Conservation (phyloP, 2,888 invertebrate genomes). For the Polymixis lichenea region DNA sequence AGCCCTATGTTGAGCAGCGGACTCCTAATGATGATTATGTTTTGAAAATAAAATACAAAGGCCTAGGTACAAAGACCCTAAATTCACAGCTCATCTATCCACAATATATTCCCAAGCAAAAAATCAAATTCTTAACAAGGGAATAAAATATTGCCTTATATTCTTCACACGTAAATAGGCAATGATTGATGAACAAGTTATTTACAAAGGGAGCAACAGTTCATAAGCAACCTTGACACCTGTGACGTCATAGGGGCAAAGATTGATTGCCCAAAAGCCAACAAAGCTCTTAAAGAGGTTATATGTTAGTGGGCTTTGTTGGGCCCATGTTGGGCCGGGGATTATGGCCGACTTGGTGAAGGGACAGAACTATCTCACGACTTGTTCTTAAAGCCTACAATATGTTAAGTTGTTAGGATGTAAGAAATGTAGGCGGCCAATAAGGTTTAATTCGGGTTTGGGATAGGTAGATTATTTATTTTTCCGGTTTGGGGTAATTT, state of each 20-base stretch:
- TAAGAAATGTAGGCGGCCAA: slow-evolving; percentile 5
- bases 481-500: slow-evolving; percentile 12
- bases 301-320: slow-evolving; percentile 62
- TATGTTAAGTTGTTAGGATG: slow-evolving; percentile 55
- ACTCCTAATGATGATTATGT: neutral
- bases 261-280: slow-evolving; percentile 74
- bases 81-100: slow-evolving; percentile 17
- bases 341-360: slow-evolving; percentile 49
- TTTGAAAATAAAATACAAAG: neutral
- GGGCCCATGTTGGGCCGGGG: slow-evolving; percentile 53
- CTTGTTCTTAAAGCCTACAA: slow-evolving; percentile 45
- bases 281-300: slow-evolving; percentile 65
- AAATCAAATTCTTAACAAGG: slow-evolving; percentile 34
- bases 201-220: slow-evolving; percentile 57
- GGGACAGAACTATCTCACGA: slow-evolving; percentile 55
- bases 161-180: slow-evolving; percentile 51
- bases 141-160: slow-evolving; percentile 34
- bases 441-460: slow-evolving; percentile 25
- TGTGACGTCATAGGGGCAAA: slow-evolving; percentile 75
- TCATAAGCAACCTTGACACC: slow-evolving; percentile 77
- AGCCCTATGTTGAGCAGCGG: neutral
- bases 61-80: slow-evolving; percentile 20
- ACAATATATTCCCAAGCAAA: slow-evolving; percentile 12
- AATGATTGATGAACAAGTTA: slow-evolving; percentile 63
- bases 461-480: slow-evolving; percentile 36